Percentiles rank a stretch among this genome's conserved stretches.
Evolutionary conservation across 2,888 invertebrate genomes (phyloP).

Genomic region (Morpho deidamia): DNA sequence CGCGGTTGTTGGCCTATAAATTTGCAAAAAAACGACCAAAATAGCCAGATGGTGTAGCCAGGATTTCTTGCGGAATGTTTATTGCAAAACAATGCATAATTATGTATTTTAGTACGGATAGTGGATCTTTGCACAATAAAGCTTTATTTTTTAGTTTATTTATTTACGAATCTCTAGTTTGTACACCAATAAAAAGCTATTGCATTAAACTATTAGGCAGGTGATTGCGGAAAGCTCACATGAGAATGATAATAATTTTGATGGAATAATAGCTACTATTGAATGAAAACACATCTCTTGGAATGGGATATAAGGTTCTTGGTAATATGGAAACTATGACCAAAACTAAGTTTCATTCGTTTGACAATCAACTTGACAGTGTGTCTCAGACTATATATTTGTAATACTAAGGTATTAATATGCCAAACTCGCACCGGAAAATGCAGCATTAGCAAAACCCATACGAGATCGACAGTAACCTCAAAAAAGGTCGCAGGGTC

Average conservation of each 20-base stretch:
- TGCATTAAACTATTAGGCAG: neutral
- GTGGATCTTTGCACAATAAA: slow-evolving; percentile 28
- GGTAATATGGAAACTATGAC: too few relatives aligned
- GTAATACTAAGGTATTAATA: too few relatives aligned
- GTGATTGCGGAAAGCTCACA: neutral
- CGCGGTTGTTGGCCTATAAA: slow-evolving; percentile 28
- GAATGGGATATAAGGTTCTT: too few relatives aligned
- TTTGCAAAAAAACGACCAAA: slow-evolving; percentile 34
- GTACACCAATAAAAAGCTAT: slow-evolving; percentile 40
- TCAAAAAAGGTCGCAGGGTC: too few relatives aligned
- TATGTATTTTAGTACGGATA: slow-evolving; percentile 29
- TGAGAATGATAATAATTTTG: neutral
- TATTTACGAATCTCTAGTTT: slow-evolving; percentile 39
- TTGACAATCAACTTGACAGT: too few relatives aligned
- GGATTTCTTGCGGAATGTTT: slow-evolving; percentile 31
- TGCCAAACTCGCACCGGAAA: too few relatives aligned
- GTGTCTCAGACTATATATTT: too few relatives aligned
- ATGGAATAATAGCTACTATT: too few relatives aligned
- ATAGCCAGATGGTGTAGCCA: neutral
- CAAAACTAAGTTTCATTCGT: too few relatives aligned
- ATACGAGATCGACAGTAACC: too few relatives aligned
- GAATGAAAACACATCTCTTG: too few relatives aligned
- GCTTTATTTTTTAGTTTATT: slow-evolving; percentile 15
- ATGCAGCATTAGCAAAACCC: too few relatives aligned
- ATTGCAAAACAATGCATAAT: slow-evolving; percentile 35